A percentile compares a stretch with the other conserved stretches of the same genome.
phyloP scores from a whole-genome alignment of 2,888 invertebrate genomes.

The Eurois occulta region DNA sequence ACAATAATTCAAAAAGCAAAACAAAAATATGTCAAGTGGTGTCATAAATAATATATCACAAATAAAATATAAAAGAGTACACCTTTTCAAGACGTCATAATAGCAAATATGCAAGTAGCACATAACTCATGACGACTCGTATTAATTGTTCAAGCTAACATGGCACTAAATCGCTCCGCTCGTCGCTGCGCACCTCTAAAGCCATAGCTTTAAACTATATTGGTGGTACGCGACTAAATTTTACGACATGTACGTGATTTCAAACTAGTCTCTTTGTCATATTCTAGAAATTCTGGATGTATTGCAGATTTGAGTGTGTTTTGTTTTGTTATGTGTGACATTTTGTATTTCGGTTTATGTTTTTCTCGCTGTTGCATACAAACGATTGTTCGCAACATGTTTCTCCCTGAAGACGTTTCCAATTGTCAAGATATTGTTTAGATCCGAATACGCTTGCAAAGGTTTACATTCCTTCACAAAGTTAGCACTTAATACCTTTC shows the following conservation, averaged over 20 bases:
- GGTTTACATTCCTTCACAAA: not conserved
- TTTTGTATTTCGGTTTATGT: not conserved
- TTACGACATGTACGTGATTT: conserved; percentile 46
- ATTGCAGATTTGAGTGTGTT: not conserved
- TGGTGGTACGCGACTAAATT: conserved; percentile 44
- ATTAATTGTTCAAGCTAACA: not conserved
- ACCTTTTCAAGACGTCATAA: not conserved
- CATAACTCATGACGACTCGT: not conserved
- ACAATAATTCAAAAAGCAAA: too few species aligned
- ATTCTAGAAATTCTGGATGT: conserved; percentile 2
- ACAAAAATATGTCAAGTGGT: too few species aligned
- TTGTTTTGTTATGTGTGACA: not conserved
- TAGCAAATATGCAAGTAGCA: not conserved
- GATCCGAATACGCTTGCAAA: too few species aligned
- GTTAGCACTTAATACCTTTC: too few species aligned
- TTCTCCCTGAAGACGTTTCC: not conserved
- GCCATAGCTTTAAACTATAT: conserved; percentile 20
- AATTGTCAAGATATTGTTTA: not conserved
- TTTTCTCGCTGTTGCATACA: not conserved
- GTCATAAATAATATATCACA: too few species aligned
- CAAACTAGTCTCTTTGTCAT: conserved; percentile 22
- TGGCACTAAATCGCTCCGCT: not conserved
- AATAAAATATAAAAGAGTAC: too few species aligned
- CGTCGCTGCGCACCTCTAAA: conserved; percentile 6
- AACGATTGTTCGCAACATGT: not conserved